These are phyloP conservation scores for Alosa sapidissima DNA, from an alignment of 2,797 vertebrate species.

Conservation along the genomic window DNA sequence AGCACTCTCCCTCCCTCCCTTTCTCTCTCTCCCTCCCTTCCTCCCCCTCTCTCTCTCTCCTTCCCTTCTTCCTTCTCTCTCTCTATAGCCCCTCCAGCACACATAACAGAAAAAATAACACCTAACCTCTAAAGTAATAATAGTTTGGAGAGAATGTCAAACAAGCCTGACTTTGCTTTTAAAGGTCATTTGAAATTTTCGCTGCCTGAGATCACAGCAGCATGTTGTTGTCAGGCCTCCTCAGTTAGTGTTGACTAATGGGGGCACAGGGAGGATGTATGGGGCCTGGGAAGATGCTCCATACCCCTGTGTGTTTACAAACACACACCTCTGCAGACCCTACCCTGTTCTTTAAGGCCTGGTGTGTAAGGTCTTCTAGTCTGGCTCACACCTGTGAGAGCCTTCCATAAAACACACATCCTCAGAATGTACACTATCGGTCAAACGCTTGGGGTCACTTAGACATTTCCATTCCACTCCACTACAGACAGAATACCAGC, in stretches of 20 bases:
- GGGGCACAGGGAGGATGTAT: no score
- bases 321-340: not conserved
- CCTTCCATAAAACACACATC: not conserved
- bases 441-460: no score
- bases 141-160: slow-evolving; percentile 18
- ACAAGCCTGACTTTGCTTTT: slow-evolving; percentile 17
- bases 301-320: not conserved
- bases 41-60: not conserved
- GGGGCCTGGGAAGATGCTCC: not conserved
- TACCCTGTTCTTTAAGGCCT: not conserved
- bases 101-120: not conserved
- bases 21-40: not conserved
- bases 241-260: not conserved
- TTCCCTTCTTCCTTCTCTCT: not conserved
- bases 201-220: not conserved
- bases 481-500: no score
- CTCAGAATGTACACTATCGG: not conserved
- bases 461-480: no score
- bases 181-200: not conserved
- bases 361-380: not conserved
- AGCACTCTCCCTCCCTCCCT: not conserved
- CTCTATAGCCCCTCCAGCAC: not conserved
- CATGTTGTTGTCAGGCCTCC: not conserved
- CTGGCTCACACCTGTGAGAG: not conserved
- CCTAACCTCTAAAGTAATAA: not conserved